Conservation (phyloP, 2,113 vertebrate species). For the Gnathochromis pfefferi region DNA sequence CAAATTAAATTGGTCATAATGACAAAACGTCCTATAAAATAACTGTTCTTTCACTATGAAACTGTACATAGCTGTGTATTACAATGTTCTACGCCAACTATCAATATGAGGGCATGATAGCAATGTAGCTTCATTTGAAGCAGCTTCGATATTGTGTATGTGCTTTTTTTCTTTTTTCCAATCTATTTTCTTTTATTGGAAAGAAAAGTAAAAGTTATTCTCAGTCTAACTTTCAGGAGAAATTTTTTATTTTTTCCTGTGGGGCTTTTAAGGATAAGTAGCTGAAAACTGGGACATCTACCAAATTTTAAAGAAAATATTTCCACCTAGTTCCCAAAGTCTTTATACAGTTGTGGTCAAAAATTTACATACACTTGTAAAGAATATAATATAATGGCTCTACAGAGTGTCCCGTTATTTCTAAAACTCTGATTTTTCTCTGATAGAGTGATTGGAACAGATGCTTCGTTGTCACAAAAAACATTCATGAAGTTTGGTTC, state of each 20-base stretch:
- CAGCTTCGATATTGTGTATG: not conserved
- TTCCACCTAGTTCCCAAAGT: not conserved
- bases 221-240: not conserved
- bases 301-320: not conserved
- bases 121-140: not conserved
- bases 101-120: not conserved
- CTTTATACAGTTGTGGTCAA: too few relatives aligned
- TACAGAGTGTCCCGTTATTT: too few relatives aligned
- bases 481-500: too few relatives aligned
- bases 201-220: not conserved
- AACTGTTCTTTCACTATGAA: not conserved
- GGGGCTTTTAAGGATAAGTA: not conserved
- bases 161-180: not conserved
- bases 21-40: fast-evolving
- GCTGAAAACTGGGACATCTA: not conserved
- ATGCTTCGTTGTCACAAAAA: too few relatives aligned
- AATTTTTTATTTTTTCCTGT: not conserved
- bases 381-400: too few relatives aligned
- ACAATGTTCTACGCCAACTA: not conserved
- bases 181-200: not conserved
- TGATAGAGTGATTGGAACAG: too few relatives aligned
- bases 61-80: not conserved
- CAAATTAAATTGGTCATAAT: not conserved
- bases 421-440: too few relatives aligned
- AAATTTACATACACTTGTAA: too few relatives aligned